A percentile compares a stretch with the other conserved stretches of the same genome.
phyloP scores from a whole-genome alignment of 1,140 invertebrate genomes.

The Drosophila orosa region DNA sequence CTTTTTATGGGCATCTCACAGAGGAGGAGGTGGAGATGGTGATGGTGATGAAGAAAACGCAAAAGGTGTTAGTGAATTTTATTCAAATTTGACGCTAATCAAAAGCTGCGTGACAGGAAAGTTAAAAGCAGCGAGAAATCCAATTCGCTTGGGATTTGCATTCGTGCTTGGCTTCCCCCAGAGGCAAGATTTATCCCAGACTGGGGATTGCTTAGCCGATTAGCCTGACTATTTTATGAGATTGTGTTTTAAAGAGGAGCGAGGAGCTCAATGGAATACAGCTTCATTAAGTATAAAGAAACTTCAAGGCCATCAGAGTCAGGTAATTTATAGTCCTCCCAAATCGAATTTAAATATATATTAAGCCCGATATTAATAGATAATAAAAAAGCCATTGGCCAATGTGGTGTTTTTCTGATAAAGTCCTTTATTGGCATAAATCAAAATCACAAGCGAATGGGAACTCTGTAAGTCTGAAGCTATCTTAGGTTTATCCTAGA shows the following conservation, averaged over 20 bases:
- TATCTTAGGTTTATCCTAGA: conserved; percentile 33
- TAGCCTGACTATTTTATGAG: conserved; percentile 34
- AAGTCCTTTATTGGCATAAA: conserved; percentile 77
- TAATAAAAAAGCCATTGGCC: background rate
- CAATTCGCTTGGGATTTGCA: conserved; percentile 43
- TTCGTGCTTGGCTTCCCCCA: conserved; percentile 11
- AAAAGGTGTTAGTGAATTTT: conserved; percentile 78
- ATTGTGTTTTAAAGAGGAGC: conserved; percentile 17
- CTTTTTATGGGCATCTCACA: conserved; percentile 61
- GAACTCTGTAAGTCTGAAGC: conserved; percentile 39
- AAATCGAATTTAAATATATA: background rate
- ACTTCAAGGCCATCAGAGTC: background rate
- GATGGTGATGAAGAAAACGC: conserved; percentile 6
- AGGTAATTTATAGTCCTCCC: background rate
- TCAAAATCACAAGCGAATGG: conserved; percentile 49
- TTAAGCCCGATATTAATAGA: background rate
- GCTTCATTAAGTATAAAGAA: background rate
- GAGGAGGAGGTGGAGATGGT: background rate
- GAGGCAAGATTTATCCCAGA: conserved; percentile 39
- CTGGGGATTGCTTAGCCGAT: conserved; percentile 27
- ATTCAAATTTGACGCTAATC: conserved; percentile 80
- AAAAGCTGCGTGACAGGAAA: conserved; percentile 73
- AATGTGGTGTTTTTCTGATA: conserved; percentile 46
- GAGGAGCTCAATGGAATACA: conserved; percentile 11
- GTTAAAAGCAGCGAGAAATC: conserved; percentile 32